Evolutionary conservation across 2,888 invertebrate genomes (phyloP).

Genomic region (Chymomyza amoena): DNA sequence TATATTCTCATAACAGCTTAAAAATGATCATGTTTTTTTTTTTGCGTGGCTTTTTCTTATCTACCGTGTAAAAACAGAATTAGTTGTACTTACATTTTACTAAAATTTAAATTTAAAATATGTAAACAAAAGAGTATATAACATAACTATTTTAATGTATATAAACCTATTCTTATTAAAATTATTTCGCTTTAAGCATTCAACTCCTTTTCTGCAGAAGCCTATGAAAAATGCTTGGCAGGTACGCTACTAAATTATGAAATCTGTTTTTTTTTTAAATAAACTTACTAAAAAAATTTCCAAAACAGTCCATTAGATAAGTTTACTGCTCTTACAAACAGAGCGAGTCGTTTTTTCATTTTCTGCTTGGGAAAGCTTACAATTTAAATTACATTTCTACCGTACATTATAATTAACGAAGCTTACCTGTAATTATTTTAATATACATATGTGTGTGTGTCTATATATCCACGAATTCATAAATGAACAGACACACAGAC

Average conservation of each 20-base stretch:
- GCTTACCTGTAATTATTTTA: not conserved
- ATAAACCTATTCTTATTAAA: not conserved
- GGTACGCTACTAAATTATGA: conserved; percentile 35
- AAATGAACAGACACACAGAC: not conserved
- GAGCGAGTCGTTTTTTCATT: too few species aligned
- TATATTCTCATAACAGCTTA: too few species aligned
- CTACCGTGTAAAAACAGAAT: too few species aligned
- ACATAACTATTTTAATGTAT: not conserved
- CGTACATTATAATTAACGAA: not conserved
- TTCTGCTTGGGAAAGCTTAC: not conserved
- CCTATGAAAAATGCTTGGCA: conserved; percentile 50
- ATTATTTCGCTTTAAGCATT: not conserved
- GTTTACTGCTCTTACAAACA: too few species aligned
- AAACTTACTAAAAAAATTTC: not conserved
- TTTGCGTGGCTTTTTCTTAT: too few species aligned
- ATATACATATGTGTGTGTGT: too few species aligned
- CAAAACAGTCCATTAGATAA: not conserved
- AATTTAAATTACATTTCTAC: not conserved
- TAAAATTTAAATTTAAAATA: not conserved
- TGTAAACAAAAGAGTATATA: too few species aligned
- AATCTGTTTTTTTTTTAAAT: not conserved
- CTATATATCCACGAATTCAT: not conserved
- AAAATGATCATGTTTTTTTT: too few species aligned
- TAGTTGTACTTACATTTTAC: too few species aligned
- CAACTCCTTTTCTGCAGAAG: conserved; percentile 35